These are phyloP conservation scores for Sinodicranocentrus sp. DNA, from an alignment of 2,888 invertebrate species.

Conservation along the genomic window DNA sequence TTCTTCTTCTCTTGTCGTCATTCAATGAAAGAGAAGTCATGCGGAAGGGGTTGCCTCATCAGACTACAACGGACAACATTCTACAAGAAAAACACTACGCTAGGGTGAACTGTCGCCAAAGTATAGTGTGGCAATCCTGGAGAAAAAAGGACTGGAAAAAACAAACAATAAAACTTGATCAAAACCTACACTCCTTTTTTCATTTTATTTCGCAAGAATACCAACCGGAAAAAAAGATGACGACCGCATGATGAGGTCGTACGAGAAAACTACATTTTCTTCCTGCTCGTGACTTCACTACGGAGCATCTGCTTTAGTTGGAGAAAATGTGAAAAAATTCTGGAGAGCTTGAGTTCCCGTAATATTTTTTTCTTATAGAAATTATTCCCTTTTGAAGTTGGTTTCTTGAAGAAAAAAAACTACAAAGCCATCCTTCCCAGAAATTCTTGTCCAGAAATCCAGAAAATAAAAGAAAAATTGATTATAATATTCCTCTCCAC, in stretches of 20 bases:
- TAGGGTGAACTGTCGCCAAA: background rate
- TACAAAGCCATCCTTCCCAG: no score
- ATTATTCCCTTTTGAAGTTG: no score
- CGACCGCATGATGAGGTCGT: background rate
- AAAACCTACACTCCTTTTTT: background rate
- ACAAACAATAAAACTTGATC: conserved; percentile 51
- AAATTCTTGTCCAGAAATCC: no score
- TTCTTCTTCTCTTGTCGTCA: conserved; percentile 37
- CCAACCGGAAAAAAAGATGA: conserved; percentile 12
- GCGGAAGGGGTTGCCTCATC: conserved; percentile 66
- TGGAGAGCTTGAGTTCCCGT: no score
- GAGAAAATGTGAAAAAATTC: no score
- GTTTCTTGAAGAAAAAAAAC: no score
- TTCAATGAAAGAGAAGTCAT: conserved; percentile 55
- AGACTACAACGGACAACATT: background rate
- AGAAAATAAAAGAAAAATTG: no score
- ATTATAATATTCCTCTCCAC: no score
- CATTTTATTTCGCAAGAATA: background rate
- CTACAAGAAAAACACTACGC: background rate
- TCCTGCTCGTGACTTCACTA: conserved; percentile 42
- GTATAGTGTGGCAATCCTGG: background rate
- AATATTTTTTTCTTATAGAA: no score
- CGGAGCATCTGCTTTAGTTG: conserved; percentile 28
- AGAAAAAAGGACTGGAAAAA: conserved; percentile 1
- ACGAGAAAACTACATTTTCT: conserved; percentile 26